These are phyloP conservation scores for Halcyon chelicuti DNA, from an alignment of 2,797 vertebrate genomes.

Conservation along the genomic window DNA sequence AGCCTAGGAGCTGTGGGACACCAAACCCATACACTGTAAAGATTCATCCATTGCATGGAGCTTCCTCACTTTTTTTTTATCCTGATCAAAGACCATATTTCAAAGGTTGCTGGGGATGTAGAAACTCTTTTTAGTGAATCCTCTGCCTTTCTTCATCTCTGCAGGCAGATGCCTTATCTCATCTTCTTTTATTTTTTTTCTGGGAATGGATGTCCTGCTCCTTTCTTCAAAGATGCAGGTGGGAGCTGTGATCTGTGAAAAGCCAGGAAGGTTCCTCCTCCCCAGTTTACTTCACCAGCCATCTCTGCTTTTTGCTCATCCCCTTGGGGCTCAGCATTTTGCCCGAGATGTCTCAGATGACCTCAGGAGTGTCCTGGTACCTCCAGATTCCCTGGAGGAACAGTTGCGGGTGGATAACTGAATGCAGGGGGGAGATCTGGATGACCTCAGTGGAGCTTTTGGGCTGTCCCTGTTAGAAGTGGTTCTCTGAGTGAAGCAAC, in stretches of 20 bases:
- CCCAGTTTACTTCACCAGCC: background rate
- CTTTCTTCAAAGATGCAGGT: background rate
- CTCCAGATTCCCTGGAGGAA: background rate
- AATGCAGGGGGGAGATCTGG: background rate
- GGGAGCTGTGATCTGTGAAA: background rate
- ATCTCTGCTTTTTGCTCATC: background rate
- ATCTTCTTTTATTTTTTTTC: background rate
- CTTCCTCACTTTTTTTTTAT: background rate
- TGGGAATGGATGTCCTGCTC: background rate
- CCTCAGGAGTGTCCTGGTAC: background rate
- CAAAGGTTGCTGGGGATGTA: background rate
- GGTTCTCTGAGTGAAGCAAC: background rate
- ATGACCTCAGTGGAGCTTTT: background rate
- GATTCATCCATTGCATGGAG: background rate
- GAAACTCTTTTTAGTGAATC: background rate
- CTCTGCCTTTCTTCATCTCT: background rate
- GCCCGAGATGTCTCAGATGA: background rate
- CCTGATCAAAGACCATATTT: background rate
- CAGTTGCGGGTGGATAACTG: background rate
- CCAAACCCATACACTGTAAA: accelerated
- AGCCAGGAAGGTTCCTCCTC: background rate
- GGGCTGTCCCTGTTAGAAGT: background rate
- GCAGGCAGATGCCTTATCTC: background rate
- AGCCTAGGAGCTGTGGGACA: background rate
- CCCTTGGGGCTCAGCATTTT: background rate